Evolutionary conservation across 2,797 vertebrate species (phyloP), one percentile per base, ranked within the genome.

Genomic region (Cryptoprocta ferox): DNA sequence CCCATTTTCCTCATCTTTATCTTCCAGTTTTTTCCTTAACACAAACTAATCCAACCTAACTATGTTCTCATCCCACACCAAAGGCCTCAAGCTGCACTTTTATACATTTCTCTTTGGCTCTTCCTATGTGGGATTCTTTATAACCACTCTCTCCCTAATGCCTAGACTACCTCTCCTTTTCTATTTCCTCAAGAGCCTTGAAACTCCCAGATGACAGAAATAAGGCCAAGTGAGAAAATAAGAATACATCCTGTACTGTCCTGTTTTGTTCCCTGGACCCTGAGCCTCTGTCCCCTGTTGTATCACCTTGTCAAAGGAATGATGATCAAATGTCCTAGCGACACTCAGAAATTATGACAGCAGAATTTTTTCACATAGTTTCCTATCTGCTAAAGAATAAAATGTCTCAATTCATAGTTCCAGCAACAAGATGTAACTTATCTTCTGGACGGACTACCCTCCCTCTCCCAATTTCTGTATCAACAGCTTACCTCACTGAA

Each of bases 301-400:
- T 32, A 39, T 18, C 16, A 83, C 42, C 65, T 70, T 48, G 4
- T 50, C 85, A 91, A 97, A 94, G 63, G 75, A 95, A 95, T 91
- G 78, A 91, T 93, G 81, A 94, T 53, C 85, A 89, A 88, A 71
- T 61, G 80, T 91, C 87, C 90, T 84, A 86, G 85, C 63, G 70
- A 95, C 82, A 79, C 86, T 76, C 89, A 73, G 94, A 96, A 89
- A 93, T 96, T 95, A 96, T 93, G 96, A 97, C 94, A 95, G 89
- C 95, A 91, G 88, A 87, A 95, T 95, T 97, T 95, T 96, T 91
- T 97, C 50, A 92, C 71, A 91, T 45, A 89, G 88, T 78, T 97
- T 96, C 80, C 65, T 91, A 76, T 80, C 89, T 96, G 95, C 65
- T 93, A 70, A 94, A 91, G 39, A 94, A 94, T 87, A 61, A 94